Evolutionary conservation across 2,113 vertebrate genomes (phyloP).

Genomic region (Sylvicapra grimmia): DNA sequence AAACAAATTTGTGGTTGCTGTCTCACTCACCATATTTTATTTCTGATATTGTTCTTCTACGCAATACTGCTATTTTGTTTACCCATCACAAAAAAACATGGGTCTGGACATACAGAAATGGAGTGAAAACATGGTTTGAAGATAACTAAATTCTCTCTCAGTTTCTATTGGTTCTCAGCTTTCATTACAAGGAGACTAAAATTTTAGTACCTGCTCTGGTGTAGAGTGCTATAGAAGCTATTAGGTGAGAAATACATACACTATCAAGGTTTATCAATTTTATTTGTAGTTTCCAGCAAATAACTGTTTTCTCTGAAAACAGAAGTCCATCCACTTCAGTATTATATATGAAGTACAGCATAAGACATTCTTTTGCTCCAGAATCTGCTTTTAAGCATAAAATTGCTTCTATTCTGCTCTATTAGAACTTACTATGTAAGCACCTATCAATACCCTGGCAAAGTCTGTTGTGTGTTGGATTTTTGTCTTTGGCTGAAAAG

Average conservation of each 20-base stretch:
- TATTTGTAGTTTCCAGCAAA: neutral
- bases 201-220: neutral
- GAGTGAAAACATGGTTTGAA: neutral
- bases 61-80: neutral
- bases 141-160: neutral
- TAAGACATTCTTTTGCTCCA: neutral
- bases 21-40: neutral
- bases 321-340: neutral
- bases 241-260: neutral
- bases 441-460: neutral
- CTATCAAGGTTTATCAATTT: neutral
- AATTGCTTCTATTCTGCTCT: neutral
- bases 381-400: neutral
- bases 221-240: neutral
- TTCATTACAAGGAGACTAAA: neutral
- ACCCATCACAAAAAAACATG: neutral
- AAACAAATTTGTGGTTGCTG: neutral
- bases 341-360: neutral
- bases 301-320: neutral
- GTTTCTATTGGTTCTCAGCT: neutral
- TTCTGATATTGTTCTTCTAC: neutral
- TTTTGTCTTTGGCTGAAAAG: neutral
- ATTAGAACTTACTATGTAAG: neutral
- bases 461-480: neutral
- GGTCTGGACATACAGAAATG: neutral